Evolutionary conservation across 1,140 invertebrate genomes (phyloP), one percentile per base, ranked within the genome.

Genomic region (Aphaenogaster ashmeadi): DNA sequence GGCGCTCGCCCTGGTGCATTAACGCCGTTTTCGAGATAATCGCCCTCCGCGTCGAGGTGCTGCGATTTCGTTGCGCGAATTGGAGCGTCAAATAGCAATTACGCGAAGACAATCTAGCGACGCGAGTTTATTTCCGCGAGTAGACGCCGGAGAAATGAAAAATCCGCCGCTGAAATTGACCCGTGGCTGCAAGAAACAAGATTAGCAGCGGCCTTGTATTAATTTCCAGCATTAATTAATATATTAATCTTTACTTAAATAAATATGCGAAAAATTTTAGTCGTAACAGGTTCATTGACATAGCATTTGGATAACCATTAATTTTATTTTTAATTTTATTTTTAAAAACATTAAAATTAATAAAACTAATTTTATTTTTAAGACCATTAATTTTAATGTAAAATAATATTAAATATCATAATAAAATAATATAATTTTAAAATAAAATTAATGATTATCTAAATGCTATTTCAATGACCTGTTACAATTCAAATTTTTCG

Each of bases 11-110:
- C 7, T 41, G 15, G 3, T 15, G 50, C 44, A 75, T 60, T 75
- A 84, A 33, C 80, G 41, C 69, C 69, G 41, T 84, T 84, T 74
- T 60, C 69, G 54, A 84, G 80, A 84, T 84, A 84, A 84, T 84
- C 44, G 54, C 54, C 27, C 4, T 11, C 15, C 52, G 11, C 66
- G 38, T 27, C 44, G 62, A n/a, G 78, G 36, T 11, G 27, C 52
- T 71, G 64, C 38, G 79, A 52, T 58, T 58, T 44, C 52, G 21
- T 83, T 18, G 79, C 52, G 44, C 69, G 56, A 84, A 84, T 75
- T 84, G 56, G 69, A 84, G 69, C 69, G 80, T 84, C 44, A 75
- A 84, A 84, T 84, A 9, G 56, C 80, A 84, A 84, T 84, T 84
- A 84, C 54, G 41, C 27, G 33, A 75, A 75, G 80, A 74, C 69